Base-by-base conservation (phyloP, 1,140 invertebrate species). In the Dendroctonus ponderosae region DNA sequence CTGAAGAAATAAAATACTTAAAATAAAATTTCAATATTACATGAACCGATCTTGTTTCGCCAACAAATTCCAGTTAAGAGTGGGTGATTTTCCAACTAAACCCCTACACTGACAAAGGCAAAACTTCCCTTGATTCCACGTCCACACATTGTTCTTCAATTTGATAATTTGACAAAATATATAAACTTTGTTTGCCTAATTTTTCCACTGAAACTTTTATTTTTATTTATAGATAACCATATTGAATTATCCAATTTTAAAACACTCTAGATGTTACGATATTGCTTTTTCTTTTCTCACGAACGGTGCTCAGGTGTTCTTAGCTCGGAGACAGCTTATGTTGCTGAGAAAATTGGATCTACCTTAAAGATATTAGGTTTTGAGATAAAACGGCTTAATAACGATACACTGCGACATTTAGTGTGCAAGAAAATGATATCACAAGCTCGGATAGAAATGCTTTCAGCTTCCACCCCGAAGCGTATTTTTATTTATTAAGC, bases 331-430 rank as follows among this genome's bases (percentile, higher is more conserved):
- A 14, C 50, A 52, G 50, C 15, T 12, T 52, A n/a, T 37, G 26
- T 12, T 54, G 26, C 40, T 39, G 52, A 38, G 52, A 54, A 54
- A 54, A 54, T 54, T 54, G 52, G 52, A 54, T 54, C 14, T 38
- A 54, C 26, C 52, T 54, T 54, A 54, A 41, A 54, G 52, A 54
- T 54, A 54, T 54, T 54, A 54, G 7, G 39, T 11, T 39, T 41
- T 5, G 52, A 54, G 52, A 54, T 39, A 54, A 37, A 37, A 54
- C 52, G 12, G 52, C 57, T 59, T 59, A 59, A 44, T 48, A 48
- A 59, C 57, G 57, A 59, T 59, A 59, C 12, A 37, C 5, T 59
- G 42, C 49, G 57, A 59, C 57, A 15, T 59, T 48, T 59, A 59
- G 6, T 48, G 57, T 48, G 44, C 57, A 8, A 37, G 42, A 38